Percentiles rank a stretch among this genome's conserved stretches.
Conservation (phyloP, 2,113 vertebrate genomes). For the Xyrauchen texanus region DNA sequence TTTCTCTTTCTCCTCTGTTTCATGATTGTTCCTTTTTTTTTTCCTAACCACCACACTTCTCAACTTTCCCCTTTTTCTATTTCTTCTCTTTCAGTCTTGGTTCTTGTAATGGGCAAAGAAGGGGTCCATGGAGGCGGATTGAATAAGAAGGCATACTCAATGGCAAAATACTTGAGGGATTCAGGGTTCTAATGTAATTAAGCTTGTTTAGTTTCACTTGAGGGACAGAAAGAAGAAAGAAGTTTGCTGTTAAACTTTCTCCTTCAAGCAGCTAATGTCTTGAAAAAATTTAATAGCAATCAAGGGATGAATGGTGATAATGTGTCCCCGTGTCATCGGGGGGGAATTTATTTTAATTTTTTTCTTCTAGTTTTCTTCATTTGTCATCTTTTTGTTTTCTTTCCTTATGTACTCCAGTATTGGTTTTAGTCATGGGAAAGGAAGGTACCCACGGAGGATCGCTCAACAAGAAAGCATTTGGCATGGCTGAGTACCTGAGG, state of each 20-base stretch:
- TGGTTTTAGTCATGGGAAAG: constrained; percentile 91
- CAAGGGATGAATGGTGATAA: constrained; percentile 90
- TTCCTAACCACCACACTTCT: constrained; percentile 70
- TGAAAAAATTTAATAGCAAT: constrained; percentile 97
- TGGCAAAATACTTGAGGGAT: constrained; percentile 97
- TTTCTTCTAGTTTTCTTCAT: constrained; percentile 60
- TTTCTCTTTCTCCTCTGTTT: constrained; percentile 21
- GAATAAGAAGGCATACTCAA: constrained; percentile 96
- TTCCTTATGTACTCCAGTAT: constrained; percentile 90
- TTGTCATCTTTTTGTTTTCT: constrained; percentile 62
- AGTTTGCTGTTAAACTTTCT: constrained; percentile 99
- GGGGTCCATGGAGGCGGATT: constrained; percentile 98
- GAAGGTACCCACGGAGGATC: constrained; percentile 84
- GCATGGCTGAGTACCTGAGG: constrained; percentile 86
- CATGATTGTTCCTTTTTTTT: constrained; percentile 49
- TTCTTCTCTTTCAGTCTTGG: constrained; percentile 94
- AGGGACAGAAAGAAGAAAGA: constrained; percentile 75
- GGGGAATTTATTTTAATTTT: constrained; percentile 67
- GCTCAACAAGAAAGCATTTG: constrained; percentile 84
- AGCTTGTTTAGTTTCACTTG: constrained; percentile 85
- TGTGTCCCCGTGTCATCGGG: constrained; percentile 85
- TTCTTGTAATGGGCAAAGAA: constrained; percentile 97
- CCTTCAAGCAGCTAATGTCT: constrained; percentile 89
- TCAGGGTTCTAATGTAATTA: constrained; percentile 97
- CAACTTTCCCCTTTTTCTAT: constrained; percentile 62